Evolutionary conservation across 2,888 invertebrate species (phyloP).

Genomic region (Pollenia labialis): DNA sequence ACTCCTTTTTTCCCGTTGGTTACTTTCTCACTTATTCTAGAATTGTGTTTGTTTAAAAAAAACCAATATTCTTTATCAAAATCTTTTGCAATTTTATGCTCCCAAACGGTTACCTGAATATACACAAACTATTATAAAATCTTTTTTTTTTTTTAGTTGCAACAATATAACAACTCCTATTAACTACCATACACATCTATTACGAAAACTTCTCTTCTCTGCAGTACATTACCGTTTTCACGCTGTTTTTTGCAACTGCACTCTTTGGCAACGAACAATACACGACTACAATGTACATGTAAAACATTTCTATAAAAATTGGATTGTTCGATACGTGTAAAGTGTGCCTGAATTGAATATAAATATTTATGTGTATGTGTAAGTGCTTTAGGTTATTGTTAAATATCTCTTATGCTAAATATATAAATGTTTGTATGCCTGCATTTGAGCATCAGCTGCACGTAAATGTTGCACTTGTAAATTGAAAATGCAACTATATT

Average conservation of each 20-base stretch:
- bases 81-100: too few relatives aligned
- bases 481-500: conserved; percentile 35
- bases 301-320: conserved; percentile 25
- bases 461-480: conserved; percentile 39
- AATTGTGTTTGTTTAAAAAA: too few relatives aligned
- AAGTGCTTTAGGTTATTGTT: neutral
- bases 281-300: neutral
- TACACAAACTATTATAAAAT: too few relatives aligned
- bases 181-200: neutral
- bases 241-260: neutral
- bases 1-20: too few relatives aligned
- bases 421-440: neutral
- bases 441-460: conserved; percentile 54
- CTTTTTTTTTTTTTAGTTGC: too few relatives aligned
- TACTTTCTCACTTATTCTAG: too few relatives aligned
- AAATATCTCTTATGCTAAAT: conserved; percentile 18
- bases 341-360: neutral
- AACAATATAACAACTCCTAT: neutral
- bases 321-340: neutral
- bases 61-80: too few relatives aligned
- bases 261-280: neutral
- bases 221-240: neutral
- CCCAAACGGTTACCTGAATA: too few relatives aligned
- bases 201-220: neutral
- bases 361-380: conserved; percentile 3